Base-by-base conservation (phyloP, 2,113 vertebrate genomes). In the Sinocyclocheilus anophthalmus region DNA sequence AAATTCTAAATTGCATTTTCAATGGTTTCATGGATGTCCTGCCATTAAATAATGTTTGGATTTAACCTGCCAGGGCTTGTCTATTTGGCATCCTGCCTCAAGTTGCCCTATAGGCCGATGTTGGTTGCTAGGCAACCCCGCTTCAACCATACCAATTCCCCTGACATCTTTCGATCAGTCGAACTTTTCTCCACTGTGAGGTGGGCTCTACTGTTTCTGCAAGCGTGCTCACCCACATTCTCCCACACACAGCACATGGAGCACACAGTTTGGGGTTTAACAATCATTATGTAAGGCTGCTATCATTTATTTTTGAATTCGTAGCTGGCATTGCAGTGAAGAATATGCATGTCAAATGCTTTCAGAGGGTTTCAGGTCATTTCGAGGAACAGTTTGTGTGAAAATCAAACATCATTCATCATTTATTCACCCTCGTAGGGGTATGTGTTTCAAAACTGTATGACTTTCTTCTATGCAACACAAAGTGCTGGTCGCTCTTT, bases 41-140 rank as follows among this genome's bases (percentile, higher is more conserved):
- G 9, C 6, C 2, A 13, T 42, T 22, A 72, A 73, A 8, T 33
- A 80, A 39, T 33, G 3, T 85, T 63, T 81, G 76, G 5, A 22
- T 85, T 45, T 76, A 59, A 30, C 13, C 65, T 73, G 42, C 12
- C 22, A 42, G 45, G 22, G 22, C 16, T 45, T 45, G 22, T 33
- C 16, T 61, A 22, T 57, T 87, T 61, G 39, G 48, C 20, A 22
- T 82, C 80, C 87, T 84, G 85, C 53, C 84, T 81, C 20, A 63
- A 87, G 81, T 81, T 84, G 83, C 81, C 57, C 76, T 12, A 42
- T 88, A 81, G 77, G 55, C 81, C 70, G 83, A 78, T 65, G 26
- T 61, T 59, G 75, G 89, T 90, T 90, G 86, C 89, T 87, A 89
- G 76, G 89, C 89, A 89, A 90, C 89, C 20, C 8, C 30, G 22